Percentiles rank a stretch among this genome's conserved stretches.
Evolutionary conservation across 2,797 vertebrate genomes (phyloP).

Genomic region (Anabas testudineus): DNA sequence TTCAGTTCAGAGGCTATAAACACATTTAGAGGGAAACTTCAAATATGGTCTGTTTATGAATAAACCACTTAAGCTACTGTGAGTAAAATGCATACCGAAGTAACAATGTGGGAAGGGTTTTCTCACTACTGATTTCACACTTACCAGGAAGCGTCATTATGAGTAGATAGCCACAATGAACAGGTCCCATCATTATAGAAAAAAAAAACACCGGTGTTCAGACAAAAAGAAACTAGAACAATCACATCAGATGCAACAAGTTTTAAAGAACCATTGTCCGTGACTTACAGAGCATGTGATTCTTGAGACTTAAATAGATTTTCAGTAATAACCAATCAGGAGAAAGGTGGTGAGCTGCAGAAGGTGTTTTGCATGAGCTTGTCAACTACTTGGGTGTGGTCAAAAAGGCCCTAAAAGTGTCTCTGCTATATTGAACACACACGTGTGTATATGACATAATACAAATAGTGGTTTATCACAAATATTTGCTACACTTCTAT

Average conservation of each 20-base stretch:
- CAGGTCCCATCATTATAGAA: not conserved
- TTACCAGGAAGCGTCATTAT: slow-evolving; percentile 20
- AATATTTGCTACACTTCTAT: no score
- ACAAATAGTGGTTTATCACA: no score
- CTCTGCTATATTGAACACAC: not conserved
- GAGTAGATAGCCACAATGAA: slow-evolving; percentile 21
- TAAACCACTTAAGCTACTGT: slow-evolving; percentile 8
- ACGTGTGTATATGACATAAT: no score
- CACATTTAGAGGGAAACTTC: slow-evolving; percentile 1
- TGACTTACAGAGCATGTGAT: not conserved
- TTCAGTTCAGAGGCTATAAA: not conserved
- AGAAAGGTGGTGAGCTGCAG: no score
- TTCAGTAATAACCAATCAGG: not conserved
- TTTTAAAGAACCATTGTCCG: not conserved
- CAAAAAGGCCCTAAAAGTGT: not conserved
- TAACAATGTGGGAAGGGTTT: not conserved
- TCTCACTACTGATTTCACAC: not conserved
- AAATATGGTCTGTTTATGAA: not conserved
- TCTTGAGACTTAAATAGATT: not conserved
- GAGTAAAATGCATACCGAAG: slow-evolving; percentile 3
- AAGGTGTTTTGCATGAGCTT: no score
- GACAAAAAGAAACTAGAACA: not conserved
- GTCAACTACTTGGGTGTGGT: not conserved
- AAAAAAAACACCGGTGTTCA: not conserved
- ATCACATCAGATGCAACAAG: not conserved